phyloP scores from a whole-genome alignment of 2,888 invertebrate genomes.

The Spicauda simplicius region DNA sequence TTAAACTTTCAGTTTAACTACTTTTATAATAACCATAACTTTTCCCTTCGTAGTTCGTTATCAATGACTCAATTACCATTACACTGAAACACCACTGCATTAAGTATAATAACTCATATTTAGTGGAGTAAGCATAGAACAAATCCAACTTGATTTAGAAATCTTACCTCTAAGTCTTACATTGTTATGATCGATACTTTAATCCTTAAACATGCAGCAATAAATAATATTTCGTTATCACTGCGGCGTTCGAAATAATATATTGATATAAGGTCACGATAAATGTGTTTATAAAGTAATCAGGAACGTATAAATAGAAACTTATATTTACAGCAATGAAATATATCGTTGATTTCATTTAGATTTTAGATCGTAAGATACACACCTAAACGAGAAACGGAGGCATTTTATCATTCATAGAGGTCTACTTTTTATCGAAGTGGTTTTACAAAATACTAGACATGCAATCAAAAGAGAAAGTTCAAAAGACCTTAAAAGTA shows the following conservation, averaged over 20 bases:
- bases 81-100: neutral
- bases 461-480: conserved; percentile 5
- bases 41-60: neutral
- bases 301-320: neutral
- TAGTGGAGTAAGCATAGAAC: conserved; percentile 1
- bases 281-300: conserved; percentile 4
- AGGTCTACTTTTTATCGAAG: conserved; percentile 5
- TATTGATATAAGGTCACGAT: conserved; percentile 4
- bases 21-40: neutral
- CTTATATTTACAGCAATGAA: neutral
- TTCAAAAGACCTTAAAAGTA: conserved; percentile 9
- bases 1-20: neutral
- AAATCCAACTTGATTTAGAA: conserved; percentile 8
- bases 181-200: conserved; percentile 23
- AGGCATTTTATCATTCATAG: conserved; percentile 12
- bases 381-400: neutral
- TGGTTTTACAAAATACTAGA: conserved; percentile 14
- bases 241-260: conserved; percentile 7
- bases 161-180: conserved; percentile 26
- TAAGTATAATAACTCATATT: neutral
- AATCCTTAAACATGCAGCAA: conserved; percentile 28
- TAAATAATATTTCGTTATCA: conserved; percentile 22
- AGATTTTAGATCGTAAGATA: neutral
- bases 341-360: neutral
- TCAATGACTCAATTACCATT: neutral